These are phyloP conservation scores for Megathymus violae DNA, from an alignment of 1,140 invertebrate genomes.

Conservation along the genomic window DNA sequence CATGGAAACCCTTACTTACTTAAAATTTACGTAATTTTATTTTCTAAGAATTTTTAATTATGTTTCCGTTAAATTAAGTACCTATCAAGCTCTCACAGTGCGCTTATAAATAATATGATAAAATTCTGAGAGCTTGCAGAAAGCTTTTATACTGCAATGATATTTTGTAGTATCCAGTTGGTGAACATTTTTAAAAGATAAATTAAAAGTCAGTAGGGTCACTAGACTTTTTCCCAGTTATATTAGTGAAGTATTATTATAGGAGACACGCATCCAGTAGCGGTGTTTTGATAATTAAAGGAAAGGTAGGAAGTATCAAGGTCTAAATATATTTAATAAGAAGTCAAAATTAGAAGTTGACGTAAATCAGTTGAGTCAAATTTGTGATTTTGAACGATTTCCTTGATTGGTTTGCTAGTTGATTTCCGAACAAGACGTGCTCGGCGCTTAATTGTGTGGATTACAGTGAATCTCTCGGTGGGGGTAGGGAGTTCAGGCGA, in stretches of 20 bases:
- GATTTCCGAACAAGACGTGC: slow-evolving; percentile 47
- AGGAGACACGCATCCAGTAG: too few relatives aligned
- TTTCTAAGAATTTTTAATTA: slow-evolving; percentile 10
- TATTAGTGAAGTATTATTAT: too few relatives aligned
- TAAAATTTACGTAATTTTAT: too few relatives aligned
- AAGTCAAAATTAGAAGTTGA: neutral
- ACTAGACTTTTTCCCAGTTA: too few relatives aligned
- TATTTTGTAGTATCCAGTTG: too few relatives aligned
- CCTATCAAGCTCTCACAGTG: neutral
- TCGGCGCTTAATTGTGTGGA: slow-evolving; percentile 58
- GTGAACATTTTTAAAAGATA: too few relatives aligned
- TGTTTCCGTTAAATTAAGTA: neutral
- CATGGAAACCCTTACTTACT: too few relatives aligned
- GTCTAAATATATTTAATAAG: neutral
- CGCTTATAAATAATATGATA: slow-evolving; percentile 11
- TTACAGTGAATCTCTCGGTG: slow-evolving; percentile 51
- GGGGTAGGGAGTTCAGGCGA: slow-evolving; percentile 35
- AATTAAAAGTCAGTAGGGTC: too few relatives aligned
- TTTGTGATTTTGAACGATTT: slow-evolving; percentile 10
- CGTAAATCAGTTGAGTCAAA: neutral
- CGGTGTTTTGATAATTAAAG: too few relatives aligned
- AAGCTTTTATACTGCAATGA: slow-evolving; percentile 10
- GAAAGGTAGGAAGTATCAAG: neutral
- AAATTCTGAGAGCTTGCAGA: slow-evolving; percentile 1
- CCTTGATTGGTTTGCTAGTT: slow-evolving; percentile 26